Evolutionary conservation across 2,113 vertebrate species (phyloP).

Genomic region (Cheirogaleus medius): DNA sequence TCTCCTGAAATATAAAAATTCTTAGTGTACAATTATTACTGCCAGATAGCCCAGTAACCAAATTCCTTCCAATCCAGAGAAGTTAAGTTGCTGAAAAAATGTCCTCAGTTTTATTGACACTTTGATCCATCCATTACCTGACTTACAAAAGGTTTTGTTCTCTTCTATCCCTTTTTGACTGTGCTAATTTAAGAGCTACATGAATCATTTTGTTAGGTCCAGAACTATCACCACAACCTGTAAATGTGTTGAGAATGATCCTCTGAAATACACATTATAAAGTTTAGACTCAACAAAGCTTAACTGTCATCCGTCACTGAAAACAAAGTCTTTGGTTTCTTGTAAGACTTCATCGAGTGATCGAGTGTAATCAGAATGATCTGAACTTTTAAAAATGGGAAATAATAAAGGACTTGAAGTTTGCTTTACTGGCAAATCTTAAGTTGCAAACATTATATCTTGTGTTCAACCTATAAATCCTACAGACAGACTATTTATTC

Average conservation of each 20-base stretch:
- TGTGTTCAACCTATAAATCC: conserved; percentile 66
- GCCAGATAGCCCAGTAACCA: not conserved
- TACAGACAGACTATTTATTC: not conserved
- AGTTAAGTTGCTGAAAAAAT: not conserved
- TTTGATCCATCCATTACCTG: not conserved
- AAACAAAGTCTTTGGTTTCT: conserved; percentile 24
- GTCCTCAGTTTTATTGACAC: not conserved
- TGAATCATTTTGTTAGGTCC: not conserved
- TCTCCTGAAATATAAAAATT: not conserved
- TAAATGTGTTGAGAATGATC: not conserved
- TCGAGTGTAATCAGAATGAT: not conserved
- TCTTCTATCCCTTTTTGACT: not conserved
- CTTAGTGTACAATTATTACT: not conserved
- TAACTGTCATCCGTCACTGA: not conserved
- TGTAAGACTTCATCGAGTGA: conserved; percentile 45
- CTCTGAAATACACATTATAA: not conserved
- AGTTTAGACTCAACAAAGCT: not conserved
- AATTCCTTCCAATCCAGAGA: not conserved
- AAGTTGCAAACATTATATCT: conserved; percentile 33
- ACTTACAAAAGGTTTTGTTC: not conserved
- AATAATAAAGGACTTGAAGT: conserved; percentile 71
- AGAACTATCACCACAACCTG: not conserved
- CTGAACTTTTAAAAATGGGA: conserved; percentile 55
- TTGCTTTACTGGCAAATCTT: conserved; percentile 74
- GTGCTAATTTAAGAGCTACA: not conserved